phyloP scores from a whole-genome alignment of 1,140 invertebrate genomes.

The Seison nebaliae region DNA sequence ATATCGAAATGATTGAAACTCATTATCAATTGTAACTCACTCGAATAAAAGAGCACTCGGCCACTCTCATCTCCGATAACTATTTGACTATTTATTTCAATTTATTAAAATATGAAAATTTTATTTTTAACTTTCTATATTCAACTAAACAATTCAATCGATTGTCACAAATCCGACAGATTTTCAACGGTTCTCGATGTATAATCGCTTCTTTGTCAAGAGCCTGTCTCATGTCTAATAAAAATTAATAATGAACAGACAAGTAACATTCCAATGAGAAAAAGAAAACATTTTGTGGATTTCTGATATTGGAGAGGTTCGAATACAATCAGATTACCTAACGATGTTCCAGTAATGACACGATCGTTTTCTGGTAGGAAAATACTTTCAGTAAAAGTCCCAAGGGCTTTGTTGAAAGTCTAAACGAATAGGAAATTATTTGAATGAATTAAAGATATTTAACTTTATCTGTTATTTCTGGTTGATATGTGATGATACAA shows the following conservation, averaged over 20 bases:
- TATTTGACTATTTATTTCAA: conserved; percentile 20
- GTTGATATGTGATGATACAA: conserved; percentile 1
- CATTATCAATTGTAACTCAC: conserved; percentile 25
- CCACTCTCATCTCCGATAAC: conserved; percentile 26
- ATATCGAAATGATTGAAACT: conserved; percentile 19
- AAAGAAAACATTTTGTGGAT: not conserved
- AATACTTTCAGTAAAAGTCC: conserved; percentile 25
- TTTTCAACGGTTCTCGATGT: conserved; percentile 26
- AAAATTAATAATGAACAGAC: not conserved
- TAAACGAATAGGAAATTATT: conserved; percentile 4
- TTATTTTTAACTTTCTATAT: not conserved
- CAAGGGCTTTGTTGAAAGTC: conserved; percentile 28
- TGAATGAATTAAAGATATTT: not conserved
- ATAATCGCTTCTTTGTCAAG: conserved; percentile 15
- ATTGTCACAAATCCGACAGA: conserved; percentile 24
- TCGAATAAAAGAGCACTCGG: conserved; percentile 28
- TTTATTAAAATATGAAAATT: conserved; percentile 6
- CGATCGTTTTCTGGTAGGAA: conserved; percentile 20
- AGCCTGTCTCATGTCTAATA: not conserved
- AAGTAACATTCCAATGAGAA: not conserved
- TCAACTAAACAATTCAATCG: conserved; percentile 19
- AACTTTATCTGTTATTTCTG: conserved; percentile 4
- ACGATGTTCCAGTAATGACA: conserved; percentile 24
- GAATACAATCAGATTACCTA: conserved; percentile 29
- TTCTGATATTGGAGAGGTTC: not conserved